These are phyloP conservation scores for Podargus strigoides DNA, from an alignment of 2,797 vertebrate genomes.

Conservation along the genomic window DNA sequence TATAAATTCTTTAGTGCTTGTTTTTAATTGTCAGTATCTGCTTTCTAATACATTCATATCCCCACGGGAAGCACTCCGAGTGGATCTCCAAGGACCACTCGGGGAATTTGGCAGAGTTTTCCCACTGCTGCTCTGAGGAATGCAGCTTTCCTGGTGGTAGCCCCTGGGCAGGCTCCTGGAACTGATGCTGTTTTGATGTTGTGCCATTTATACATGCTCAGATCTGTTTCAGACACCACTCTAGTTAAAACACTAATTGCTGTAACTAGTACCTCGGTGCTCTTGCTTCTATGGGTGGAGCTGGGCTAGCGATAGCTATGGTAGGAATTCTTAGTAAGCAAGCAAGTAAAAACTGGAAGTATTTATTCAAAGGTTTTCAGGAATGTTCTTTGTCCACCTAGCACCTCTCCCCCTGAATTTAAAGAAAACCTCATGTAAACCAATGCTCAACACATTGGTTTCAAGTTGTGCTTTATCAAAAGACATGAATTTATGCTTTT, in stretches of 20 bases:
- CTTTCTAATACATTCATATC: not conserved
- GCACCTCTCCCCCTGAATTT: not conserved
- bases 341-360: constrained; percentile 61
- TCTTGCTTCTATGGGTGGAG: constrained; percentile 35
- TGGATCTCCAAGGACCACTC: not conserved
- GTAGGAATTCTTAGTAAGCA: constrained; percentile 57
- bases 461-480: not conserved
- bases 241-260: constrained; percentile 52
- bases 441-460: not conserved
- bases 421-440: not conserved
- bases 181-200: constrained; percentile 47
- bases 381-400: constrained; percentile 48
- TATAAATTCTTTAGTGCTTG: not conserved
- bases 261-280: constrained; percentile 13
- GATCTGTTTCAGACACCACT: constrained; percentile 58
- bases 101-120: constrained; percentile 25
- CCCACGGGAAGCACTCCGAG: constrained; percentile 4
- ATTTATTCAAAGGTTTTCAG: constrained; percentile 51
- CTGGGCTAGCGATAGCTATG: constrained; percentile 12
- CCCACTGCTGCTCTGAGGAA: constrained; percentile 27
- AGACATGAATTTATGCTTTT: not conserved
- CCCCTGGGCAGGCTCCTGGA: constrained; percentile 29
- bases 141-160: constrained; percentile 53
- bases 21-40: not conserved
- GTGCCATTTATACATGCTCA: constrained; percentile 45